Percentiles rank a stretch among this genome's conserved stretches.
Evolutionary conservation across 2,113 vertebrate species (phyloP).

Genomic region (Cheirogaleus medius): DNA sequence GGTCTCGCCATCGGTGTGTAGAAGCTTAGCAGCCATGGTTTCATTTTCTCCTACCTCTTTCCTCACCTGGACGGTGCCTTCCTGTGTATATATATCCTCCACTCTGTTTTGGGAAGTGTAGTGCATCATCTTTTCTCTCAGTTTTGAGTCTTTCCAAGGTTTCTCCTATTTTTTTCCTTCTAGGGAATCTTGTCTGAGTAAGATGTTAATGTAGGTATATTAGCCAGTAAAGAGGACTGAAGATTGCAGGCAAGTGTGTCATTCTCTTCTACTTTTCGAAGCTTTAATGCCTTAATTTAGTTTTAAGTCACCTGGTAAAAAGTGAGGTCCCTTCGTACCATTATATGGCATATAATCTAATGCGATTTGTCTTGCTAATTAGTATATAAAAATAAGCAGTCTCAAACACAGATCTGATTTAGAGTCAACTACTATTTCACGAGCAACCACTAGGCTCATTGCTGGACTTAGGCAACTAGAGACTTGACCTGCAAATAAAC

Average conservation of each 20-base stretch:
- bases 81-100: accelerated
- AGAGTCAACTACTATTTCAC: neutral
- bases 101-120: too few relatives aligned
- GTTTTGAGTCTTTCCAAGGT: neutral
- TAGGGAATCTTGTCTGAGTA: neutral
- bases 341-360: too few relatives aligned
- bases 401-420: neutral
- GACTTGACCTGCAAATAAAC: neutral
- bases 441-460: neutral
- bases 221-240: neutral
- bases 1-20: accelerated
- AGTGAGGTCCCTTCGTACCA: neutral
- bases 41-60: accelerated
- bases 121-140: neutral
- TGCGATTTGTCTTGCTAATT: neutral
- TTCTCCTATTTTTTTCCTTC: neutral
- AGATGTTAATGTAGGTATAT: neutral
- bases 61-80: accelerated
- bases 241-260: neutral
- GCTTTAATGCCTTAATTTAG: neutral
- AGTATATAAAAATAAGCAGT: neutral
- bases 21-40: accelerated
- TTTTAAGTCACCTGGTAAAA: neutral
- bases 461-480: neutral
- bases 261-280: neutral